Evolutionary conservation across 2,113 vertebrate species (phyloP).

Genomic region (Nerophis lumbriciformis): DNA sequence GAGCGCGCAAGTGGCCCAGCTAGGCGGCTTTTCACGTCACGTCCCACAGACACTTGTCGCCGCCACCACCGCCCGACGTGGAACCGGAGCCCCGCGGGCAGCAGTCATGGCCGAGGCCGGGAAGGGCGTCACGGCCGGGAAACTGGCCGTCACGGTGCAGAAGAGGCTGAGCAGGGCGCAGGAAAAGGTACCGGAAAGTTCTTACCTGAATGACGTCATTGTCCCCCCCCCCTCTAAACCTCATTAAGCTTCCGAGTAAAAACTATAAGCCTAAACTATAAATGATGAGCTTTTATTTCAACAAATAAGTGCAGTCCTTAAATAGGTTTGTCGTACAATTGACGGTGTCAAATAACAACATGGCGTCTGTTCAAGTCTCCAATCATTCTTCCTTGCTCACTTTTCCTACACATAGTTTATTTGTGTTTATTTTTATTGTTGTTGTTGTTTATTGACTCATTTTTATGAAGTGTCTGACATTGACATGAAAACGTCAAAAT

Average conservation of each 20-base stretch:
- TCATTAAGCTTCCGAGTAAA: too few species aligned
- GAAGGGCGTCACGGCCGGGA: slow-evolving; percentile 92
- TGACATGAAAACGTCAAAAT: too few species aligned
- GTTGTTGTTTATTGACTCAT: too few species aligned
- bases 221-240: neutral
- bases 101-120: slow-evolving; percentile 87
- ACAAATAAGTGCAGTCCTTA: too few species aligned
- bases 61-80: slow-evolving; percentile 7
- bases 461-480: too few species aligned
- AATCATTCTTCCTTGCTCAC: too few species aligned
- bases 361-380: too few species aligned
- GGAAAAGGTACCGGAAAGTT: slow-evolving; percentile 82
- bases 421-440: too few species aligned
- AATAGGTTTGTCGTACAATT: neutral
- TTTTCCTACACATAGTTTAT: too few species aligned
- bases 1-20: slow-evolving; percentile 31
- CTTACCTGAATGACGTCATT: neutral
- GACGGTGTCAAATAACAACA: too few species aligned
- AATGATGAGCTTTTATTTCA: too few species aligned
- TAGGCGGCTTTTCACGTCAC: slow-evolving; percentile 33
- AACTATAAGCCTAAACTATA: too few species aligned
- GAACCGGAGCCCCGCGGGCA: slow-evolving; percentile 16
- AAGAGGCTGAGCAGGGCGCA: slow-evolving; percentile 91
- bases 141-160: slow-evolving; percentile 91
- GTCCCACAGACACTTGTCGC: slow-evolving; percentile 10